These are phyloP conservation scores for Lasioglossum figueresi DNA, from an alignment of 2,888 invertebrate species.

Conservation along the genomic window DNA sequence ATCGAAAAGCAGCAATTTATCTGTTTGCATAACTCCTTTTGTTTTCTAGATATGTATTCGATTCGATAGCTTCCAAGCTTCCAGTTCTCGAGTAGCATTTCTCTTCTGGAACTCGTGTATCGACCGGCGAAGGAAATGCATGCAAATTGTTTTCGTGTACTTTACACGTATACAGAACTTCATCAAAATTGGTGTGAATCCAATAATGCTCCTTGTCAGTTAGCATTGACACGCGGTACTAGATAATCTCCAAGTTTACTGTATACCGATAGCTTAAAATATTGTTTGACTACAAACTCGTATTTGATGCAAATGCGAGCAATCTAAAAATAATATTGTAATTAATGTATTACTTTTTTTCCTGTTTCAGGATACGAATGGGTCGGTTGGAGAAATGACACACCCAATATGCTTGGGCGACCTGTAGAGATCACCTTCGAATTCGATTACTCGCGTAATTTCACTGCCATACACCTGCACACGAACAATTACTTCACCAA, in stretches of 20 bases:
- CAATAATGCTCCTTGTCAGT: not conserved
- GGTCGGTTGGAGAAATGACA: slow-evolving; percentile 93
- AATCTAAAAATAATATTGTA: not conserved
- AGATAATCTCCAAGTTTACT: not conserved
- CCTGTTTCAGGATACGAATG: slow-evolving; percentile 89
- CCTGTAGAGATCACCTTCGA: slow-evolving; percentile 91
- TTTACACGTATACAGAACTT: not conserved
- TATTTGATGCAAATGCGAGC: not conserved
- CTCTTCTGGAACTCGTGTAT: not conserved
- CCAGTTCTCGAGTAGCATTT: not conserved
- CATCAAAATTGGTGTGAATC: slow-evolving; percentile 3
- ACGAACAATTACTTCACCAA: slow-evolving; percentile 91
- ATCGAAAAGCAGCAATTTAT: not conserved
- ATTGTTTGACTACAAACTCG: not conserved
- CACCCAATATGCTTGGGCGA: slow-evolving; percentile 86
- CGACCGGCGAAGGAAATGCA: slow-evolving; percentile 7
- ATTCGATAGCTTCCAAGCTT: not conserved
- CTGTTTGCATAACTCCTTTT: not conserved
- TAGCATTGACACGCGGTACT: not conserved
- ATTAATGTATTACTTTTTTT: not conserved
- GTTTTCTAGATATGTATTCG: not conserved
- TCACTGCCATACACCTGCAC: slow-evolving; percentile 90
- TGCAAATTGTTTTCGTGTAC: slow-evolving; percentile 14
- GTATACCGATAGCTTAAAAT: not conserved
- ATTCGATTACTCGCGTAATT: slow-evolving; percentile 91